phyloP scores from a whole-genome alignment of 2,888 invertebrate genomes.

The Drosophila helvetica region DNA sequence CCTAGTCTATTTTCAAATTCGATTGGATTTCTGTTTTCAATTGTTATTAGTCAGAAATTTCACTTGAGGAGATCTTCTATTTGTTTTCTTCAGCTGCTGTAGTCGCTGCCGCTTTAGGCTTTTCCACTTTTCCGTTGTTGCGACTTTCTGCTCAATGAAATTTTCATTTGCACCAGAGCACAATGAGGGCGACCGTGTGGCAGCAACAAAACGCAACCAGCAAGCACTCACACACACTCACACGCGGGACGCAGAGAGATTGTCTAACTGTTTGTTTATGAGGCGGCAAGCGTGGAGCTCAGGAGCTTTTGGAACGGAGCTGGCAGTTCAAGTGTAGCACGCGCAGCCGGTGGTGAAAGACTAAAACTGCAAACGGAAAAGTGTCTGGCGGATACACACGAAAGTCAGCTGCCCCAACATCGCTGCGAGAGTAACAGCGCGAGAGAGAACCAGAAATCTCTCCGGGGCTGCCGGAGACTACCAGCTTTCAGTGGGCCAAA shows the following conservation, averaged over 20 bases:
- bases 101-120: conserved; percentile 61
- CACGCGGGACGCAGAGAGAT: conserved; percentile 54
- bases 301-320: conserved; percentile 9
- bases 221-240: conserved; percentile 36
- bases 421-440: conserved; percentile 31
- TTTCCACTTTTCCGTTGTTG: conserved; percentile 75
- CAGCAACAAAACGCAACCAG: conserved; percentile 44
- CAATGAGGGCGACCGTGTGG: conserved; percentile 71
- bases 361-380: conserved; percentile 58
- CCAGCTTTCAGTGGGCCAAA: conserved; percentile 41
- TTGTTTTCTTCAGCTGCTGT: conserved; percentile 33
- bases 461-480: conserved; percentile 11
- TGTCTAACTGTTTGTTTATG: conserved; percentile 71
- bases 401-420: conserved; percentile 15
- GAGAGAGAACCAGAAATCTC: conserved; percentile 9
- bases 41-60: conserved; percentile 47
- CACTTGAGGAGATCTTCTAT: conserved; percentile 56
- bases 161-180: conserved; percentile 79
- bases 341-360: conserved; percentile 60
- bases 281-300: conserved; percentile 41
- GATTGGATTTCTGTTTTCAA: conserved; percentile 39
- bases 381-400: conserved; percentile 46
- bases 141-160: conserved; percentile 78
- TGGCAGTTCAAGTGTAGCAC: conserved; percentile 19
- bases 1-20: conserved; percentile 10